phyloP scores from a whole-genome alignment of 2,113 vertebrate species.

The Strix uralensis region DNA sequence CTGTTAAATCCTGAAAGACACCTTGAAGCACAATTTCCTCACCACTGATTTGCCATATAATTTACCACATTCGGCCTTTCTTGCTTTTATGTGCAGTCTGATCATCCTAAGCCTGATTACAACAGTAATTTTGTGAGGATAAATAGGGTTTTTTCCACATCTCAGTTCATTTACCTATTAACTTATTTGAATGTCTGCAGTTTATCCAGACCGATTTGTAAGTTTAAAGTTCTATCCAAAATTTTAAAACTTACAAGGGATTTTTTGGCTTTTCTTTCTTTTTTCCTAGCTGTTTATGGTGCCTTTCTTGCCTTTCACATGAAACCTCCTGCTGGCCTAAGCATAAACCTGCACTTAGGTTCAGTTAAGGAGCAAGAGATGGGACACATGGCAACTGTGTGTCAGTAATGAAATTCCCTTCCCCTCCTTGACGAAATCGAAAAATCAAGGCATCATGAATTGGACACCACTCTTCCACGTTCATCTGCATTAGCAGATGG shows the following conservation, averaged over 20 bases:
- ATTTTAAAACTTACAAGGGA: neutral
- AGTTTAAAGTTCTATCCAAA: slow-evolving; percentile 52
- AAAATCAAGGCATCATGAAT: slow-evolving; percentile 36
- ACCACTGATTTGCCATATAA: slow-evolving; percentile 48
- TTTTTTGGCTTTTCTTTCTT: slow-evolving; percentile 41
- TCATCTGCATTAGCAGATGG: neutral
- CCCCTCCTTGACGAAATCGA: neutral
- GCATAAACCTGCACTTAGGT: slow-evolving; percentile 31
- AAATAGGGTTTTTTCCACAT: slow-evolving; percentile 14
- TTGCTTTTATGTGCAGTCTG: slow-evolving; percentile 36
- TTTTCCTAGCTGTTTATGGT: slow-evolving; percentile 70
- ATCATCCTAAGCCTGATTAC: slow-evolving; percentile 36
- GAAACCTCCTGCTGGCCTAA: slow-evolving; percentile 42
- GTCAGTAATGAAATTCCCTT: neutral
- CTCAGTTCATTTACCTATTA: slow-evolving; percentile 46
- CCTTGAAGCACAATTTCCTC: slow-evolving; percentile 80
- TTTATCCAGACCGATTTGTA: slow-evolving; percentile 57
- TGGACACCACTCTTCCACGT: neutral
- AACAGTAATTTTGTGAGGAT: slow-evolving; percentile 47
- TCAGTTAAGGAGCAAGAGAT: neutral
- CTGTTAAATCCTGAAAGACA: slow-evolving; percentile 64
- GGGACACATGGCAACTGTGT: neutral
- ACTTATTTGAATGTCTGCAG: slow-evolving; percentile 63
- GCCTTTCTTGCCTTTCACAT: slow-evolving; percentile 80
- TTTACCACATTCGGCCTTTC: slow-evolving; percentile 45